A percentile compares a stretch with the other conserved stretches of the same genome.
Evolutionary conservation across 2,113 vertebrate species (phyloP).

Genomic region (Tachysurus fulvidraco): DNA sequence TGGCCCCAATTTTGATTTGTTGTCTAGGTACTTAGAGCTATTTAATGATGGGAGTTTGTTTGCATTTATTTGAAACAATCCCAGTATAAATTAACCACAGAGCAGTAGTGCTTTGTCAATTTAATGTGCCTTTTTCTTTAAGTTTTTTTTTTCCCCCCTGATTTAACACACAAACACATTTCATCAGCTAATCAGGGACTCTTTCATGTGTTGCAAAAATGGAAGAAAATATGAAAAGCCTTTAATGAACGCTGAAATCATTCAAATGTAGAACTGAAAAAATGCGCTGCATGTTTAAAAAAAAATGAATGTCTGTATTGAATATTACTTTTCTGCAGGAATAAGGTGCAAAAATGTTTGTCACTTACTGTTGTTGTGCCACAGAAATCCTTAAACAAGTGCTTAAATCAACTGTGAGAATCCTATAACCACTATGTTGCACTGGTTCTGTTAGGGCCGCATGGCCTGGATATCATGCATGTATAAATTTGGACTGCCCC

Average conservation of each 20-base stretch:
- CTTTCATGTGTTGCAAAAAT: not conserved
- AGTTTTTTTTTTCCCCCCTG: not conserved
- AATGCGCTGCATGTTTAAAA: not conserved
- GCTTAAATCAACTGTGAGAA: not conserved
- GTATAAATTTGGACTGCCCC: slow-evolving; percentile 4
- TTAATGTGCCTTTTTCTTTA: not conserved
- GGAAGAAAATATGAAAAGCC: not conserved
- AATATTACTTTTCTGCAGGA: not conserved
- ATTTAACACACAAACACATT: not conserved
- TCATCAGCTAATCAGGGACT: not conserved
- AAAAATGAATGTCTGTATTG: not conserved
- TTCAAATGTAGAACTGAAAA: not conserved
- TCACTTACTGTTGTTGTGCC: not conserved
- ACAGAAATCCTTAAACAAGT: not conserved
- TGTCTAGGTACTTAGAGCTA: not conserved
- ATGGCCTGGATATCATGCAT: slow-evolving; percentile 13
- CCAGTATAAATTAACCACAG: not conserved
- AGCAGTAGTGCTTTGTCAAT: not conserved
- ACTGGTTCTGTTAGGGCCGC: not conserved
- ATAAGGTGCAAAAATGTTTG: not conserved
- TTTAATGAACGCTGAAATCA: not conserved
- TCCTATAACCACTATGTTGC: not conserved
- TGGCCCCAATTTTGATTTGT: not conserved
- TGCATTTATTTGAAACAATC: not conserved
- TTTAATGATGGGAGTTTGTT: not conserved